Conservation (phyloP, 35 echinoderm and acorn worm species). For the Apostichopus japonicus region DNA sequence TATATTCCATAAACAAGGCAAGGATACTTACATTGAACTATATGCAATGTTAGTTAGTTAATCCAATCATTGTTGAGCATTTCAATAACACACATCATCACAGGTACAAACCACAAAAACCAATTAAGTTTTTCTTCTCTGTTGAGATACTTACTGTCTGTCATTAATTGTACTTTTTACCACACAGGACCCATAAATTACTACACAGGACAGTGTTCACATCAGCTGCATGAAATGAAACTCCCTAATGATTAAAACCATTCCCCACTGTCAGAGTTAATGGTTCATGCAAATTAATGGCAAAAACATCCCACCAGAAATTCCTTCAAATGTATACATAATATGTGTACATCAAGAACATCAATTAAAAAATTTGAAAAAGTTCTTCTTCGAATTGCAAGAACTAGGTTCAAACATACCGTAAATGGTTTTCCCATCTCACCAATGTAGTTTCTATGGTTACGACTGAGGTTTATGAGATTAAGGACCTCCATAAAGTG, state of each 20-base stretch:
- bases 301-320: neutral
- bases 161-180: constrained; percentile 4
- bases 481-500: neutral
- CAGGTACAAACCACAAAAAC: neutral
- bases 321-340: neutral
- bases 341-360: too few relatives aligned
- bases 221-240: neutral
- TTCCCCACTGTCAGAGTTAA: neutral
- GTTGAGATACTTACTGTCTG: neutral
- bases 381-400: too few relatives aligned
- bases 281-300: neutral
- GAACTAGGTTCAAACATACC: neutral
- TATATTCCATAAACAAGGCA: too few relatives aligned
- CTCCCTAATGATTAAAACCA: neutral
- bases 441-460: neutral
- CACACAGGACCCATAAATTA: neutral
- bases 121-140: neutral
- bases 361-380: too few relatives aligned
- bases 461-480: neutral
- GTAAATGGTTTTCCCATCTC: neutral
- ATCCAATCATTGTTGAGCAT: too few relatives aligned
- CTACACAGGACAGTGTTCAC: neutral
- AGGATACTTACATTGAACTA: too few relatives aligned
- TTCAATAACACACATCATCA: neutral
- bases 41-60: too few relatives aligned